Conservation (phyloP, 2,888 invertebrate genomes). For the Agrochola macilenta region DNA sequence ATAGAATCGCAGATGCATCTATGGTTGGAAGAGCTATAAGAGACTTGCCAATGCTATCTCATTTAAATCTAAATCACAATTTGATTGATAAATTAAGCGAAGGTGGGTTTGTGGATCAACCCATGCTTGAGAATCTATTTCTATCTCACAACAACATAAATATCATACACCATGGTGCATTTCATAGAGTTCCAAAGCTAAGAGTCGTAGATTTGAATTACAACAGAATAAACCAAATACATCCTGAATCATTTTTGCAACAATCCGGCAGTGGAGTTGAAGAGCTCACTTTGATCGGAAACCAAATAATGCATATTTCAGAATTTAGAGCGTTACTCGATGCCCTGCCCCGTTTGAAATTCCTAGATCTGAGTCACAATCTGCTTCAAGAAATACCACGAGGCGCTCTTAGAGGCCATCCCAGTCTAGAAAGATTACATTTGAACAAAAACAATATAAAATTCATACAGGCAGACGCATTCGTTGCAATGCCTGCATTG, state of each 20-base stretch:
- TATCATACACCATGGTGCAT: conserved; percentile 95
- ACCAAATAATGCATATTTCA: conserved; percentile 94
- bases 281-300: conserved; percentile 94
- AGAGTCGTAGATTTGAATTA: conserved; percentile 94
- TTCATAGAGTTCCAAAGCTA: conserved; percentile 94
- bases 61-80: conserved; percentile 93
- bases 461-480: conserved; percentile 94
- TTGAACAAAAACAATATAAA: conserved; percentile 94
- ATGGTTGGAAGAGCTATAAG: conserved; percentile 95
- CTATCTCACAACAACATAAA: conserved; percentile 94
- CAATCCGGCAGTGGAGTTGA: conserved; percentile 94
- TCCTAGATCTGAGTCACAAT: conserved; percentile 95
- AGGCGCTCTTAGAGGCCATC: conserved; percentile 94
- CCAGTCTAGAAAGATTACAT: conserved; percentile 94
- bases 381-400: conserved; percentile 94
- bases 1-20: conserved; percentile 94
- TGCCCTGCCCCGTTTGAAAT: conserved; percentile 94
- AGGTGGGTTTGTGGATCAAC: conserved; percentile 95
- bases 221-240: conserved; percentile 94
- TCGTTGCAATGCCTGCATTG: conserved; percentile 95
- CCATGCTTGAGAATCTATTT: conserved; percentile 92
- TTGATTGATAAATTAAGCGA: conserved; percentile 93
- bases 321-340: conserved; percentile 94
- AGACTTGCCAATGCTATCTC: conserved; percentile 93
- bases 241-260: conserved; percentile 95